These are phyloP conservation scores for Sinocyclocheilus rhinocerous DNA, from an alignment of 2,113 vertebrate species.

Conservation along the genomic window DNA sequence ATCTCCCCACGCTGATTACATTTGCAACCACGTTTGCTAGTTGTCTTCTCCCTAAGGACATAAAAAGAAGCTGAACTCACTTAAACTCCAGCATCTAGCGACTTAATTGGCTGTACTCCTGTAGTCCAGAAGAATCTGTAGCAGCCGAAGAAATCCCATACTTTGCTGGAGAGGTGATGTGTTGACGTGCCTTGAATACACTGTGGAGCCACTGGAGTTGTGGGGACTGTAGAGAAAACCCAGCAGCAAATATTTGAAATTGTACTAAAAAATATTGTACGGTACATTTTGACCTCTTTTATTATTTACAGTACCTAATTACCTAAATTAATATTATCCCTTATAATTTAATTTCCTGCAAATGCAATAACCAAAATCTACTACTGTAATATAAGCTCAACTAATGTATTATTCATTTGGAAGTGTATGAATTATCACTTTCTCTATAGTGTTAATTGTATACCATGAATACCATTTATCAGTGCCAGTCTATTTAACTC, in stretches of 20 bases:
- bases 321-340: not conserved
- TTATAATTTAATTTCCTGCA: not conserved
- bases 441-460: constrained; percentile 31
- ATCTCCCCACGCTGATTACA: not conserved
- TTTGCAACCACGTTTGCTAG: not conserved
- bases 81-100: not conserved
- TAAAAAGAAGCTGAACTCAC: not conserved
- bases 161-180: not conserved
- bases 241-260: not conserved
- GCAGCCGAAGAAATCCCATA: not conserved
- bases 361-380: not conserved
- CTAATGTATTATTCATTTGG: constrained; percentile 47
- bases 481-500: not conserved
- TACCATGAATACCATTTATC: constrained; percentile 48
- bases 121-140: not conserved
- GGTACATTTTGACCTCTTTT: not conserved
- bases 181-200: not conserved
- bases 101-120: not conserved
- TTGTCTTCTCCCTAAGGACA: not conserved
- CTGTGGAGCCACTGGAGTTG: not conserved
- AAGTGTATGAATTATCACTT: constrained; percentile 33
- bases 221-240: not conserved
- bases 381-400: not conserved
- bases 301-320: not conserved
- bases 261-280: not conserved